Conservation (phyloP, 2,113 vertebrate species). For the Lanius ludovicianus region DNA sequence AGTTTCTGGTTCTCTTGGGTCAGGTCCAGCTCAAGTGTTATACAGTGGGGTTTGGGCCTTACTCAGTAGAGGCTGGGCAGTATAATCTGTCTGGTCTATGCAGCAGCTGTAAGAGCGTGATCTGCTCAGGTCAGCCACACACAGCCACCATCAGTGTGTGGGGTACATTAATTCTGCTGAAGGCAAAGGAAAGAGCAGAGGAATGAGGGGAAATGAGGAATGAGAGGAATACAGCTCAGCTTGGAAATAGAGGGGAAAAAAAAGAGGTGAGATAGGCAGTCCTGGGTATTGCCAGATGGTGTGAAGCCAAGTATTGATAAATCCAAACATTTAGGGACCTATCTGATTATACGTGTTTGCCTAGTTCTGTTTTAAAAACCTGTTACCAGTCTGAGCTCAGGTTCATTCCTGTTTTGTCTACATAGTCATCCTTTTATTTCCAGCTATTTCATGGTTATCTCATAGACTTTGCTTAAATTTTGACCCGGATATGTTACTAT, state of each 20-base stretch:
- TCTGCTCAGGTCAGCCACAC: background rate
- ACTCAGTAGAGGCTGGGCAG: background rate
- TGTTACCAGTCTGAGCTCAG: background rate
- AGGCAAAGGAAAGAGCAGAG: background rate
- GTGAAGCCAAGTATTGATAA: background rate
- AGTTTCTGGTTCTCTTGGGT: background rate
- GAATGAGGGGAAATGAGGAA: background rate
- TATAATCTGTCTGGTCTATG: background rate
- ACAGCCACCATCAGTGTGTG: fast-evolving
- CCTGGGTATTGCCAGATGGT: background rate
- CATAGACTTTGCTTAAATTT: background rate
- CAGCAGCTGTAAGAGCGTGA: background rate
- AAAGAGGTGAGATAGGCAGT: background rate
- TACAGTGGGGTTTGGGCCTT: background rate
- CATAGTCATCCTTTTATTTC: background rate
- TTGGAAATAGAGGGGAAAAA: background rate
- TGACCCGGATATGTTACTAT: background rate
- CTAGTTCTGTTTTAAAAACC: background rate
- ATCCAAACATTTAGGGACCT: background rate
- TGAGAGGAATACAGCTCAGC: background rate
- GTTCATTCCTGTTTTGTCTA: background rate
- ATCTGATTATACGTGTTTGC: background rate
- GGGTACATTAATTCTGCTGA: background rate
- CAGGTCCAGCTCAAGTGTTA: background rate
- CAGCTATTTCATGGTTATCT: background rate